Base-by-base conservation (phyloP, 2,113 vertebrate genomes). In the Ochotona princeps region DNA sequence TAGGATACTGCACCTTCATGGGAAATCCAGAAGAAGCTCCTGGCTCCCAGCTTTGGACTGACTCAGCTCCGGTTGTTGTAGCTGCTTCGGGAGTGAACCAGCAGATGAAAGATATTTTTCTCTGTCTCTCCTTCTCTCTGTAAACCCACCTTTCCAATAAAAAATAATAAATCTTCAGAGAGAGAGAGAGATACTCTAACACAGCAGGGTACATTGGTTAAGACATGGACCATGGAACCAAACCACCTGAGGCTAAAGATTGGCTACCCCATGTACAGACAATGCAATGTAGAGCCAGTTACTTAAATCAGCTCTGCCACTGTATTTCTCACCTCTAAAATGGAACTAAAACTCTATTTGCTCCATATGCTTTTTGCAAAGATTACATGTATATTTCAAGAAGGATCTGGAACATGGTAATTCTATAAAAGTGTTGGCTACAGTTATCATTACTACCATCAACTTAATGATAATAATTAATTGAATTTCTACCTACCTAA, bases 281-380 rank as follows among this genome's bases (percentile, higher is more conserved):
- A 89, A 7, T 54, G 30, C 32, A 20, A 6, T 20, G 11, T 25
- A 65, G 75, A 47, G 30, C 28, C 51, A 38, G 14, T 87, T 79
- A 70, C 23, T 65, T 26, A 90, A 85, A 26, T 54, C 7, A 38
- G 66, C 70, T 92, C 21, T 83, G 38, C 2, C 79, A 78, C 65
- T 61, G 38, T 23, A n/a, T 86, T 85, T 72, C 74, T 84, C 20
- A 35, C 38, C 60, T 92, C 69, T 88, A 79, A 92, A 63, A 61
- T 63, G 21, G 5, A 12, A 15, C 3, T 74, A 12, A 69, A 79
- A 35, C 49, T 57, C 60, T 60, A 69, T 75, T 89, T 75, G 30
- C 0, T 57, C 72, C 23, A 7, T 61, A 30, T 30, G 49, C 0
- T 54, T 89, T 93, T 65, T 86, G 26, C 51, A 60, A 85, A 92